Evolutionary conservation across 2,113 vertebrate genomes (phyloP).

Genomic region (Hydropotes inermis): DNA sequence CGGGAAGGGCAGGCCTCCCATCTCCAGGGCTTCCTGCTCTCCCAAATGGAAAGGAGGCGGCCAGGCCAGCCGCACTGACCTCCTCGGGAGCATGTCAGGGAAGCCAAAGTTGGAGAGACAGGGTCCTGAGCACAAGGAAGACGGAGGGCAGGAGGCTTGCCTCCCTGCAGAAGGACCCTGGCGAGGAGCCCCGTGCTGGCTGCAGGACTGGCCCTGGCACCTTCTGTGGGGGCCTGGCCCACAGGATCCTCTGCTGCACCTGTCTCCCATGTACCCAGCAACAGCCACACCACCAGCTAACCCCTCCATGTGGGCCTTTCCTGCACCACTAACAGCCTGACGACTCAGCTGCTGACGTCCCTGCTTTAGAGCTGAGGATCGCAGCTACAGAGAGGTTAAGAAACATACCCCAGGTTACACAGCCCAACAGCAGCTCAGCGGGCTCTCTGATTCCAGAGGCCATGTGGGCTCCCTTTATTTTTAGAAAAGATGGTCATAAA

Average conservation of each 20-base stretch:
- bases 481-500: background rate
- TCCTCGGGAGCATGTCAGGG: no score
- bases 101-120: background rate
- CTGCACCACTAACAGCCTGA: background rate
- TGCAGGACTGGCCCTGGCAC: background rate
- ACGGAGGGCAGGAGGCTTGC: background rate
- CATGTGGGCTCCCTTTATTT: background rate
- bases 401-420: background rate
- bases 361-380: background rate
- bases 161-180: background rate
- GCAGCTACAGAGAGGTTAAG: background rate
- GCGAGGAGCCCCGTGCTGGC: background rate
- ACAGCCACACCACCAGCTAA: background rate
- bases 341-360: background rate
- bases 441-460: background rate
- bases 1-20: background rate
- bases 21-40: background rate
- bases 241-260: background rate
- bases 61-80: background rate
- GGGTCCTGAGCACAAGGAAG: background rate
- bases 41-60: fast-evolving
- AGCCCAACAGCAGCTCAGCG: background rate
- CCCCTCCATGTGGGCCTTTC: background rate
- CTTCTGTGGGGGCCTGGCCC: background rate
- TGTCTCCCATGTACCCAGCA: background rate